phyloP scores from a whole-genome alignment of 2,113 vertebrate genomes.

The Heloderma charlesbogerti region DNA sequence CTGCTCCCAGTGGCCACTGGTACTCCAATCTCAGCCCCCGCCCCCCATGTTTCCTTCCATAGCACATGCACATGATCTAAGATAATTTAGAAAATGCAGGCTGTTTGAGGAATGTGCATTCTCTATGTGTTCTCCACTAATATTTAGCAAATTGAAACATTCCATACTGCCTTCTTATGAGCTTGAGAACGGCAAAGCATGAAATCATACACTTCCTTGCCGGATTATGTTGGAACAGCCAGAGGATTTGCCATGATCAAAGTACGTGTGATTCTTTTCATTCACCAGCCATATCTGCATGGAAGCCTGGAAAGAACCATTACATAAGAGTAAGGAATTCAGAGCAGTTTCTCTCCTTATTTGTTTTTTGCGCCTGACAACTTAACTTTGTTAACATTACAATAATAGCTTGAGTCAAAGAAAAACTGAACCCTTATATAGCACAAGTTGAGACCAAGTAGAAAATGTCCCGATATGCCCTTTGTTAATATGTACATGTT shows the following conservation, averaged over 20 bases:
- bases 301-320: constrained; percentile 7
- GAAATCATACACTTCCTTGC: constrained; percentile 6
- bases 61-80: neutral
- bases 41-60: neutral
- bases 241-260: neutral
- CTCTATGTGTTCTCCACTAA: neutral
- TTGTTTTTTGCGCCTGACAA: constrained; percentile 45
- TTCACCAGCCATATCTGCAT: constrained; percentile 10
- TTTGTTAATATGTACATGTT: constrained; percentile 34
- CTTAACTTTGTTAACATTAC: constrained; percentile 48
- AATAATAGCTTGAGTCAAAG: constrained; percentile 41
- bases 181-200: neutral
- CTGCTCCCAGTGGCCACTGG: neutral
- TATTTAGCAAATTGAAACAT: neutral
- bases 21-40: too few relatives aligned
- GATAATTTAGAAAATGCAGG: neutral
- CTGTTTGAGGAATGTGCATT: neutral
- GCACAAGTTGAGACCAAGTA: constrained; percentile 36
- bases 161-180: neutral
- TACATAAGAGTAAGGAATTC: constrained; percentile 51
- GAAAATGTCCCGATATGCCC: constrained; percentile 42
- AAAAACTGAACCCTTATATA: constrained; percentile 22
- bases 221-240: neutral
- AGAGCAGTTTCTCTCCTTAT: constrained; percentile 49
- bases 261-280: constrained; percentile 26